phyloP scores from a whole-genome alignment of 2,888 invertebrate genomes.

The Gasteruption jaculator region DNA sequence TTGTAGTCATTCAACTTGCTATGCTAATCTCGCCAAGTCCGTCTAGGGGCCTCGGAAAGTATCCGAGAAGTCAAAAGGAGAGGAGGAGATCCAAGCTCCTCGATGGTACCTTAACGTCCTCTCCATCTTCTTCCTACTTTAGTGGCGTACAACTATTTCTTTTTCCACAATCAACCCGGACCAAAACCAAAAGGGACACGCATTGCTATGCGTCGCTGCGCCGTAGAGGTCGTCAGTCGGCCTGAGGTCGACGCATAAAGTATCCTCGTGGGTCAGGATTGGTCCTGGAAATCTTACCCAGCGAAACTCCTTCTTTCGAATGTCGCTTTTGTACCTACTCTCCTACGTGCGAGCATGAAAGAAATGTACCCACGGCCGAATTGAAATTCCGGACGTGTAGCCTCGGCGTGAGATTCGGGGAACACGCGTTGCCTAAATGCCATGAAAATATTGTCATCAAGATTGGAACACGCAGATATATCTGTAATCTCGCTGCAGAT shows the following conservation, averaged over 20 bases:
- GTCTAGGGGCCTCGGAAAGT: constrained; percentile 12
- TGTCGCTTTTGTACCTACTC: constrained; percentile 12
- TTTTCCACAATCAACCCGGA: no score
- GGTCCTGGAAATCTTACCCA: constrained; percentile 21
- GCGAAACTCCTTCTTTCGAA: constrained; percentile 23
- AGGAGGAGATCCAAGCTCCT: no score
- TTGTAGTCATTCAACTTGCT: constrained; percentile 20
- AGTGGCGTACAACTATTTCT: constrained; percentile 12
- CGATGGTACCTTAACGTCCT: constrained; percentile 14
- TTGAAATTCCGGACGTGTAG: constrained; percentile 31
- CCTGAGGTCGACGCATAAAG: constrained; percentile 42
- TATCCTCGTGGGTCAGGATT: constrained; percentile 34
- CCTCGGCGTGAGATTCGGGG: constrained; percentile 5
- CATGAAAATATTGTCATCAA: no score
- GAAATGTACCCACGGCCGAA: constrained; percentile 29
- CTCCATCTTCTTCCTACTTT: constrained; percentile 13
- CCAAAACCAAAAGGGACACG: constrained; percentile 20
- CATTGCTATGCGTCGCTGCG: constrained; percentile 42
- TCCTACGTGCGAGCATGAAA: constrained; percentile 33
- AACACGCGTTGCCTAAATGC: no score
- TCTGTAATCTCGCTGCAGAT: no score
- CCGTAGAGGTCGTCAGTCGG: constrained; percentile 34
- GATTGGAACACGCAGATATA: no score
- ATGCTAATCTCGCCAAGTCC: constrained; percentile 22
- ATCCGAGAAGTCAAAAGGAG: no score